Base-by-base conservation (phyloP, 1,140 invertebrate genomes). In the Pseudoatta argentina region DNA sequence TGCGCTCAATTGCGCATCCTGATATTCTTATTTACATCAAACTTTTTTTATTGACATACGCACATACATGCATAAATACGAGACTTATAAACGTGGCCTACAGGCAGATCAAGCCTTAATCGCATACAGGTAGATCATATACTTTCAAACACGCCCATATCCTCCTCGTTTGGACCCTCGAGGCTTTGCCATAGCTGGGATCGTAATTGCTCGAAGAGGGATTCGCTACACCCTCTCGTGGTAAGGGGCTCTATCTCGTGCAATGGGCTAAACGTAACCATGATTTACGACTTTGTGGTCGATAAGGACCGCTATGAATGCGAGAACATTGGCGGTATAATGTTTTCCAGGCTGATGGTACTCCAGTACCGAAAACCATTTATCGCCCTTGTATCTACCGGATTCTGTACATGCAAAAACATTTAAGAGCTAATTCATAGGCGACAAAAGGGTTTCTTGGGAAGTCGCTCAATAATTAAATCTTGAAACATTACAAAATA, bases 161-260 rank as follows among this genome's bases (percentile, higher is more conserved):
- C 55, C 69, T 82, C 53, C 24, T 83, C 61, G 69, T 48, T 63
- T 30, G 79, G 57, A 83, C 79, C 69, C 79, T 83, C 79, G 79
- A 83, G 67, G 79, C 78, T 72, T 71, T 30, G 21, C 66, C 39
- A 81, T 90, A 77, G 76, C 48, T n/a, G 57, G 67, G 73, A 87
- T 78, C 85, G 87, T 90, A 89, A 89, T 89, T 89, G 87, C 82
- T 86, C 61, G 82, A 86, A 63, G 77, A 86, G 82, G 88, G 88
- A 88, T 89, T 89, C 87, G 55, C 64, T 77, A 81, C 78, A 77
- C 51, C 82, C 87, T 86, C 88, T 88, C 87, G 55, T 61, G 69
- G 75, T 75, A 51, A 86, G 73, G 87, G 59, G 81, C 27, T 88
- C 87, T 86, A 89, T 89, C 87, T 57, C 82, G n/a, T 12, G 30